These are phyloP conservation scores for Mastomys coucha DNA, from an alignment of 2,113 vertebrate species.

Conservation along the genomic window DNA sequence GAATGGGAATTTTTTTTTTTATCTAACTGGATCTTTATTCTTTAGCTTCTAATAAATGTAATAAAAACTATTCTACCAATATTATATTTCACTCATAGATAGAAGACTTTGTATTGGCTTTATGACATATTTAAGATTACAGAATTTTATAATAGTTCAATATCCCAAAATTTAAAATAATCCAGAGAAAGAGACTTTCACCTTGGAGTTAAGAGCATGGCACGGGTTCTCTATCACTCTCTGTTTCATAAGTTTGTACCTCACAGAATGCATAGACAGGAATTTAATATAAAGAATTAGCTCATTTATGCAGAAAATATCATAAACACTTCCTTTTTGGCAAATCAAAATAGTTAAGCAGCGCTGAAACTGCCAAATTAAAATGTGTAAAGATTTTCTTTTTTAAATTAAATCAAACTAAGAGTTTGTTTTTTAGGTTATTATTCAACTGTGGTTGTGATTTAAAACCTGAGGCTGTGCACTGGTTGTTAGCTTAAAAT, in stretches of 20 bases:
- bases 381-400: conserved; percentile 84
- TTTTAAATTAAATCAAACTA: conserved; percentile 83
- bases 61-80: conserved; percentile 84
- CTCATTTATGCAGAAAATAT: conserved; percentile 91
- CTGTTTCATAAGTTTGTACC: conserved; percentile 91
- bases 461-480: conserved; percentile 97
- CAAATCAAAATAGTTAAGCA: conserved; percentile 89
- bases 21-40: conserved; percentile 79
- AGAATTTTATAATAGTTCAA: conserved; percentile 86
- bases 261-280: conserved; percentile 94
- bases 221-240: conserved; percentile 90
- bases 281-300: conserved; percentile 93
- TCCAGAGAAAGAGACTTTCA: conserved; percentile 88
- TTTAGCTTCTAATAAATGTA: conserved; percentile 84
- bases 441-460: conserved; percentile 91
- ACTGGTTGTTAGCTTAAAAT: conserved; percentile 94
- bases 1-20: conserved; percentile 82
- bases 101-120: conserved; percentile 86
- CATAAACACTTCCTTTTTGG: conserved; percentile 86
- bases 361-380: conserved; percentile 90
- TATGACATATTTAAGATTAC: conserved; percentile 86
- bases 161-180: conserved; percentile 87
- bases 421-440: conserved; percentile 87
- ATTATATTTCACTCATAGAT: conserved; percentile 86
- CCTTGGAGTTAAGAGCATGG: conserved; percentile 90